Evolutionary conservation across 2,113 vertebrate species (phyloP).

Genomic region (Puma concolor): DNA sequence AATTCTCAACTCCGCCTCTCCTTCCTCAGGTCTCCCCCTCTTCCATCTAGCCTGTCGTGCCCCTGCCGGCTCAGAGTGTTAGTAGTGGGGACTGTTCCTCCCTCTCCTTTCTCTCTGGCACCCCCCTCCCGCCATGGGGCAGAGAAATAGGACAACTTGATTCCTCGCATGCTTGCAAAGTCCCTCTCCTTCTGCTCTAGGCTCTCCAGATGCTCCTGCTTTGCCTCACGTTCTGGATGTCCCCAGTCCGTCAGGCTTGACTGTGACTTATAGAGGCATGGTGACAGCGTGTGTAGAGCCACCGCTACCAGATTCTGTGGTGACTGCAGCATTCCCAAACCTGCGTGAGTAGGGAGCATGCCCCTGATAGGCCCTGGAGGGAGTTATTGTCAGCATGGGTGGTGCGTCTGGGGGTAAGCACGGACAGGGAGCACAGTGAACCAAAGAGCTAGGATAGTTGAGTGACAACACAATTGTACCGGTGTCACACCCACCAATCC

Average conservation of each 20-base stretch:
- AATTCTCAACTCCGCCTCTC: neutral
- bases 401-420: neutral
- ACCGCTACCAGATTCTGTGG: neutral
- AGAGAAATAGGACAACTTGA: neutral
- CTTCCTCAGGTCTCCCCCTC: no score
- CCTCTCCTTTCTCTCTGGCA: neutral
- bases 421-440: neutral
- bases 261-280: neutral
- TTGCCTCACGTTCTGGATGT: neutral
- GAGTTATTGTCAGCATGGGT: neutral
- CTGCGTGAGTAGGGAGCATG: neutral
- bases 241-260: neutral
- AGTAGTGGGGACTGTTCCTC: no score
- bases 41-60: no score
- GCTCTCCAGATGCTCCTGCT: neutral
- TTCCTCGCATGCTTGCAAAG: neutral
- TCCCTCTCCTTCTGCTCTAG: neutral
- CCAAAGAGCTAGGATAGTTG: neutral
- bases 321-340: neutral
- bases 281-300: neutral
- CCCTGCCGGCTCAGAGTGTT: fast-evolving
- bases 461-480: neutral
- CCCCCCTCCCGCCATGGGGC: no score
- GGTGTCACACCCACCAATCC: neutral
- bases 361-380: neutral